These are phyloP conservation scores for Lagopus leucura DNA, from an alignment of 2,113 vertebrate genomes.

Conservation along the genomic window DNA sequence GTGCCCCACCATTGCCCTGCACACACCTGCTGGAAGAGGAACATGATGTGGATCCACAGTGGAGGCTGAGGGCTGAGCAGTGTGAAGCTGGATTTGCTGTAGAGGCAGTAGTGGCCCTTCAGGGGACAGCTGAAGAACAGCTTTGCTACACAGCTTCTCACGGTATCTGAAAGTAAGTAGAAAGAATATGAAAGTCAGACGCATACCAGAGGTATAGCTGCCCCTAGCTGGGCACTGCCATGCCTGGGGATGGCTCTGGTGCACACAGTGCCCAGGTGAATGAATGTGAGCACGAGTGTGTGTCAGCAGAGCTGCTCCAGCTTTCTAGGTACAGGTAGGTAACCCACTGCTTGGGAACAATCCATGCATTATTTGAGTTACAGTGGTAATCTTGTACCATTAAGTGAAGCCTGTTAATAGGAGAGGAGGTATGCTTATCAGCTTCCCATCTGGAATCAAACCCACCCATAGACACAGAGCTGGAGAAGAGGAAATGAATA, in stretches of 20 bases:
- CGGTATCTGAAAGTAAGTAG: slow-evolving; percentile 78
- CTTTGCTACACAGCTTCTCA: slow-evolving; percentile 85
- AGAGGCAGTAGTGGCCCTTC: slow-evolving; percentile 95
- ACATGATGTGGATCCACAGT: slow-evolving; percentile 95
- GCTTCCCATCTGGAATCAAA: not conserved
- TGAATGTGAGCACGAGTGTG: not conserved
- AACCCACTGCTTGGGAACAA: not conserved
- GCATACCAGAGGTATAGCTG: not conserved
- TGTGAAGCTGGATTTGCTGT: slow-evolving; percentile 90
- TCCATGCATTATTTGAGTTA: not conserved
- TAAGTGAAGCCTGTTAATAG: slow-evolving; percentile 39
- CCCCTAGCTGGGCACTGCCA: not conserved
- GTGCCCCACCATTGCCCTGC: not conserved
- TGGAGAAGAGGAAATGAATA: not conserved
- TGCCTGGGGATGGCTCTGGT: not conserved
- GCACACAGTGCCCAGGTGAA: not conserved
- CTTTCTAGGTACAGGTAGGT: not conserved
- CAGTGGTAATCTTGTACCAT: not conserved
- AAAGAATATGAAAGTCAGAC: not conserved
- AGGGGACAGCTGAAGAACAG: slow-evolving; percentile 92
- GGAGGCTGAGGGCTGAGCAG: slow-evolving; percentile 88
- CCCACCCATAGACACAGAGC: not conserved
- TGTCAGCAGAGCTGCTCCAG: not conserved
- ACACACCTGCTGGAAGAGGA: slow-evolving; percentile 92
- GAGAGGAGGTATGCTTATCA: slow-evolving; percentile 3